These are phyloP conservation scores for Ornithoptera alexandrae DNA, from an alignment of 2,888 invertebrate species.

Conservation along the genomic window DNA sequence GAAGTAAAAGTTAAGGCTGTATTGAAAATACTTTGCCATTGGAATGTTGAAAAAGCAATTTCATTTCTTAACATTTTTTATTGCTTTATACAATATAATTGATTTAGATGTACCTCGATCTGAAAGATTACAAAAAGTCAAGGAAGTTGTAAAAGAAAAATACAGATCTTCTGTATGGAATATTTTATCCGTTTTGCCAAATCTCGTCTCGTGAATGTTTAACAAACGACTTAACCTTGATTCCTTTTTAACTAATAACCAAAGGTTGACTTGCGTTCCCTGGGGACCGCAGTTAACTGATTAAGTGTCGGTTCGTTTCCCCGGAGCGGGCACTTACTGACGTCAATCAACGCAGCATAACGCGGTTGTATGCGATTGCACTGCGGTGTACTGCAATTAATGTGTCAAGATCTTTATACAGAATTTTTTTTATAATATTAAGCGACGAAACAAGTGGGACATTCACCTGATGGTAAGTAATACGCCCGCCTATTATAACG, in stretches of 20 bases:
- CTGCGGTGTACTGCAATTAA: conserved; percentile 19
- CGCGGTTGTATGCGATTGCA: conserved; percentile 13
- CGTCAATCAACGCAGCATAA: conserved; percentile 18
- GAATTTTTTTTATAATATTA: too few species aligned
- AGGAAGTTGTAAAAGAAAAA: too few species aligned
- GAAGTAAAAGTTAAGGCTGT: not conserved
- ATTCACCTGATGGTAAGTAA: too few species aligned
- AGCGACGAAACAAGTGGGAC: too few species aligned
- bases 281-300: conserved; percentile 10
- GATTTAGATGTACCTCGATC: too few species aligned
- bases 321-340: conserved; percentile 16
- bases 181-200: not conserved
- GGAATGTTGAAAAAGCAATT: not conserved
- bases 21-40: conserved; percentile 1
- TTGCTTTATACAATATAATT: too few species aligned
- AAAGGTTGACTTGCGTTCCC: conserved; percentile 1
- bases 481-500: too few species aligned
- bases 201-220: not conserved
- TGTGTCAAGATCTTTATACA: not conserved
- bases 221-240: not conserved
- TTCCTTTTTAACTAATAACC: not conserved
- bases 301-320: conserved; percentile 3
- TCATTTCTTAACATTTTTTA: too few species aligned
- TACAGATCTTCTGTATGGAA: not conserved
- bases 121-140: too few species aligned